Base-by-base conservation (phyloP, 2,797 vertebrate genomes). In the Oceanodroma leucorhoa region DNA sequence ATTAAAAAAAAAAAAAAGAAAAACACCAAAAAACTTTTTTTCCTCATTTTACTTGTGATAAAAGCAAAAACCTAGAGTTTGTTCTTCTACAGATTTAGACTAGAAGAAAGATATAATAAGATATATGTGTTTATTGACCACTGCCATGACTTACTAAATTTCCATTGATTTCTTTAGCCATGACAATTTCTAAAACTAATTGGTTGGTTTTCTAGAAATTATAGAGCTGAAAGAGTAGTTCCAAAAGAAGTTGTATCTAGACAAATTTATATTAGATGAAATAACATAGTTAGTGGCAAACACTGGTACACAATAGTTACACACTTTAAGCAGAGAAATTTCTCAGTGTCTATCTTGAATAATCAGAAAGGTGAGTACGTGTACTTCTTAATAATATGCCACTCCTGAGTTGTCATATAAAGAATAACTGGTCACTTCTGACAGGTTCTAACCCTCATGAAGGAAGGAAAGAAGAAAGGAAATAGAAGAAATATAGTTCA, bases 1-100 rank as follows among this genome's bases (percentile, higher is more conserved):
- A 46, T 40, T 51, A 3, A 26, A 55, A 83, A 24, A 27, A 48
- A 46, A 38, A 24, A 72, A 40, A 32, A 43, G 5, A 14, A 1
- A 1, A 16, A 69, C 5, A 4, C 40, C 9, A 12, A 24, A n/a
- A n/a, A 32, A 4, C 0, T 0, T 57, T n/a, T 78, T 57, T 36
- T 17, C 16, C 22, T 46, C 3, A 32, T 62, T 51, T 70, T n/a
- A 62, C 1, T 89, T 81, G 30, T 29, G 4, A 23, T 36, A 30
- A 45, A 38, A 21, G 1, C 6, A 61, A 76, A 61, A 43, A 2
- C 4, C 46, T 41, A 29, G 12, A 60, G 41, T 72, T 71, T 60
- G 1, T 41, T 71, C 11, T 41, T 71, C 11, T 22, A 22, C 2
- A 11, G 9, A 38, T 53, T 87, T 81, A 66, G 14, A n/a, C 22